Evolutionary conservation across 1,140 invertebrate species (phyloP).

Genomic region (Megalopta genalis): DNA sequence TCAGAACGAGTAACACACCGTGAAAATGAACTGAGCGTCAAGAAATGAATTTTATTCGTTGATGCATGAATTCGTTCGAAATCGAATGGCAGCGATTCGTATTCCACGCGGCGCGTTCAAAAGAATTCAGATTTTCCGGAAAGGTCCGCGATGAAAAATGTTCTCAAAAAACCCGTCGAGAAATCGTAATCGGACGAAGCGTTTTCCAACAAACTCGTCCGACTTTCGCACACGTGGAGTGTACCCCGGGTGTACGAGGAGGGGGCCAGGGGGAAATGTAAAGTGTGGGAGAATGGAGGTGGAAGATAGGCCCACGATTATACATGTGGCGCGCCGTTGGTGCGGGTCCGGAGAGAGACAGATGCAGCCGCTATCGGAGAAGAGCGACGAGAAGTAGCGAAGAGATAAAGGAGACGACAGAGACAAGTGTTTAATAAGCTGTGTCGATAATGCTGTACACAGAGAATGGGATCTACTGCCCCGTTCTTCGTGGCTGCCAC

Average conservation of each 20-base stretch:
- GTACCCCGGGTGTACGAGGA: background rate
- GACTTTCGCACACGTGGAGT: background rate
- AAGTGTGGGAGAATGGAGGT: background rate
- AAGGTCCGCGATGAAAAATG: too few species aligned
- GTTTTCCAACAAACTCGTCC: background rate
- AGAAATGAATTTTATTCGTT: too few species aligned
- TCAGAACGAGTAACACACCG: too few species aligned
- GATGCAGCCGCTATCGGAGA: background rate
- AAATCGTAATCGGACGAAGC: too few species aligned
- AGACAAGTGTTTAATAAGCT: constrained; percentile 48
- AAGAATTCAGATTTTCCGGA: too few species aligned
- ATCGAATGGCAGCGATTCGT: too few species aligned
- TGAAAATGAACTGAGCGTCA: too few species aligned
- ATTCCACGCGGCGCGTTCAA: too few species aligned
- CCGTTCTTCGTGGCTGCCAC: background rate
- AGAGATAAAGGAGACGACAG: constrained; percentile 7
- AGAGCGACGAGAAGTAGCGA: background rate
- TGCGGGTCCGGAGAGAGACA: background rate
- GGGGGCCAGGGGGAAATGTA: background rate
- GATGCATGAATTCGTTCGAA: too few species aligned
- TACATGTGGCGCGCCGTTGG: constrained; percentile 9
- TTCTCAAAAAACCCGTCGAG: too few species aligned
- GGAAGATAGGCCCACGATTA: background rate
- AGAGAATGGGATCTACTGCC: constrained; percentile 4
- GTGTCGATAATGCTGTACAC: constrained; percentile 35